Evolutionary conservation across 2,888 invertebrate species (phyloP), one percentile per base, ranked within the genome.

Genomic region (Leptura quadrifasciata): DNA sequence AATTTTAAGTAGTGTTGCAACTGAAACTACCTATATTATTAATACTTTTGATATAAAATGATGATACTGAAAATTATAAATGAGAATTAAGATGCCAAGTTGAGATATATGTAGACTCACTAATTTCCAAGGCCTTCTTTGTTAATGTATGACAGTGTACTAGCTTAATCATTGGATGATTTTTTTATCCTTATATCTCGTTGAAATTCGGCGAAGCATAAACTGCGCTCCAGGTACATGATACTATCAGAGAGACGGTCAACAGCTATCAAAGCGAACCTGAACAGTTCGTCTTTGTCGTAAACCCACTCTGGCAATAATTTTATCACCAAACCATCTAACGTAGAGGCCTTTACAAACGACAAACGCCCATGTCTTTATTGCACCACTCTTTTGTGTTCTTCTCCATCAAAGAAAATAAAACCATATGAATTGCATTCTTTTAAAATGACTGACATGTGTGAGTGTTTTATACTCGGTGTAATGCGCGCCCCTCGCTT

Each of bases 141-240:
- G 21, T 57, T 57, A 57, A 57, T 47, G 5, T 47, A 47, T 21
- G 57, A 57, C 20, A 18, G 12, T 1, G 57, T 17, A 15, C 58
- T 21, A 47, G 39, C 47, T 69, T 69, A 69, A 58, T 69, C 57
- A 58, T 60, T 21, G n/a, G 24, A 58, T 27, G 35, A 12, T 31
- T 35, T 57, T 69, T 58, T 35, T 35, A 20, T 58, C 54, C 58
- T 39, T 60, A 8, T 21, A 71, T n/a, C 61, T 27, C 15, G 18
- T 72, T 63, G 72, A 72, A 63, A 63, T 72, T 72, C 72, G 63
- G 72, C 72, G 72, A 63, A 72, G 72, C 72, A 72, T 64, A 60
- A 63, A 72, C 54, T 27, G 18, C 27, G 21, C 72, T 63, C 31
- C 54, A 72, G 72, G 63, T 63, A 61, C 54, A 17, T 12, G 72